phyloP scores from a whole-genome alignment of 1,140 invertebrate genomes.

The Helicorthomorpha holstii region DNA sequence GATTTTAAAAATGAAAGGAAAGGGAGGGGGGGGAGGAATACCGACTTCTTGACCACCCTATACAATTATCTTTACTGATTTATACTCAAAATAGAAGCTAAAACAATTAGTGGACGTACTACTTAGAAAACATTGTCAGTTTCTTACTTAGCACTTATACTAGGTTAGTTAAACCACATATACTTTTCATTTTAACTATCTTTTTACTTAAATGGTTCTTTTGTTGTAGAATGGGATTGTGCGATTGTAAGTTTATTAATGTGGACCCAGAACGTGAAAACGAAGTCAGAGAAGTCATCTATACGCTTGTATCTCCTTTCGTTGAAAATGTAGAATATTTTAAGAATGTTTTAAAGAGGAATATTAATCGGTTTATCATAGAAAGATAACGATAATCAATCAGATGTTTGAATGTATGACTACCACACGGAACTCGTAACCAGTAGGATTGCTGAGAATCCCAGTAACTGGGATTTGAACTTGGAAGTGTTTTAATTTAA shows the following conservation, averaged over 20 bases:
- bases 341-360: not conserved
- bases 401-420: not conserved
- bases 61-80: not conserved
- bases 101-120: not conserved
- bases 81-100: not conserved
- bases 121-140: not conserved
- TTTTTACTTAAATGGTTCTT: not conserved
- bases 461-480: not conserved
- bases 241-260: not conserved
- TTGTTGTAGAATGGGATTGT: not conserved
- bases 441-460: not conserved
- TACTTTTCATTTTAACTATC: not conserved
- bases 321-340: not conserved
- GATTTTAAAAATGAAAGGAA: too few relatives aligned
- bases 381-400: not conserved
- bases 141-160: not conserved
- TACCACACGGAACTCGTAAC: not conserved
- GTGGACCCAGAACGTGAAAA: not conserved
- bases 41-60: too few relatives aligned
- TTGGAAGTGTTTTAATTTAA: not conserved
- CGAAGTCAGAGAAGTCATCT: not conserved
- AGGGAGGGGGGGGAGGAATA: too few relatives aligned
- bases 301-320: not conserved
- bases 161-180: not conserved
- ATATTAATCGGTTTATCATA: not conserved